Base-by-base conservation (phyloP, 2,888 invertebrate genomes). In the Acleris literana region DNA sequence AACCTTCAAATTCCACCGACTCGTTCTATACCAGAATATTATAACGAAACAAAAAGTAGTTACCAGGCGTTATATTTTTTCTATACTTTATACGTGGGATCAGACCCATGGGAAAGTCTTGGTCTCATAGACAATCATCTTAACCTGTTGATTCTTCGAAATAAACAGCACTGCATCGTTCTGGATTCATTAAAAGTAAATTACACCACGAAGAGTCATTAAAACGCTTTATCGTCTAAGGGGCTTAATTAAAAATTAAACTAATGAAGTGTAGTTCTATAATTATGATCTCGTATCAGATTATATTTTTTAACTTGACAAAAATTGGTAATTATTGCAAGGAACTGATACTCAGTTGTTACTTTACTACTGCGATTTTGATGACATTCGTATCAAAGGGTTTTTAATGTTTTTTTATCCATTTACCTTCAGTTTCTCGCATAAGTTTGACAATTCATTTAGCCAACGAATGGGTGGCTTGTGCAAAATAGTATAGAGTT, bases 181-280 rank as follows among this genome's bases (percentile, higher is more conserved):
- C 66, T 33, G 66, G 52, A 52, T 52, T 56, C 3, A 65, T 65
- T 62, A 66, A 62, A 62, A 65, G 46, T 52, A 56, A 65, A 61
- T 56, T 61, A 65, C 55, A 55, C 13, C 55, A 55, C 20, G 2
- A 20, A 16, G 16, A 11, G 53, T 1, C 22, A n/a, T 46, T 46
- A 46, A 46, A 46, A 46, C 5, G 46, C 17, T 46, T 6, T 7
- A 16, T 0, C 46, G n/a, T 44, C 16, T 44, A 46, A 22, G 43
- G 7, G 17, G 7, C 1, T 5, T 7, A 17, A 4, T n/a, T n/a
- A 17, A 16, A 29, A 57, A 20, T 44, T 43, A 46, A 17, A 17
- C 46, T 46, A 1, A 16, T 6, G 9, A 57, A 25, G 29, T 22
- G n/a, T 57, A 46, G 46, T 7, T 25, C 9, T 44, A n/a, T 5